Base-by-base conservation (phyloP, 1,140 invertebrate genomes). In the Helicorthomorpha holstii region DNA sequence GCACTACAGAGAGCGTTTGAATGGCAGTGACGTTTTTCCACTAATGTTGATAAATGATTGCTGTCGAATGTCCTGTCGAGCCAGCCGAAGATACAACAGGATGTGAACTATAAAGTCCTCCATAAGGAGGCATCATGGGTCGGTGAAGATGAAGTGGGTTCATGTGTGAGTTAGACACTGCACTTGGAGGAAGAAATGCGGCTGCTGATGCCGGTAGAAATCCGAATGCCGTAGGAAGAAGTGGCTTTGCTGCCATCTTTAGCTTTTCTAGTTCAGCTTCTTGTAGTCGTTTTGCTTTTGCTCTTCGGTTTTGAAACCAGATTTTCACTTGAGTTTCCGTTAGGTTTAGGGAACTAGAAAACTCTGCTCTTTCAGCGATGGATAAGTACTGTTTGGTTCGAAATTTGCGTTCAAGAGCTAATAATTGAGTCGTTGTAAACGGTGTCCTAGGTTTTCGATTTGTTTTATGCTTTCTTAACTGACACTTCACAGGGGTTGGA, bases 281-380 rank as follows among this genome's bases (percentile, higher is more conserved):
- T 65, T 94, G 89, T 7, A 95, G 74, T 23, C 91, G 76, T 66
- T 96, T 96, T 58, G 86, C 85, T 69, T 96, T 95, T 48, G 91
- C 91, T 42, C 91, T 72, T 4, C 91, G 76, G 67, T 96, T 96
- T 79, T 96, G 82, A 66, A 85, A 86, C 93, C 94, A 98, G 53
- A 98, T 98, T 70, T 94, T 93, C 50, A 93, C 88, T 63, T 76
- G 75, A 0, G 94, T 98, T 66, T 98, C 95, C 0, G 93, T 97
- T 0, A 98, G 66, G 56, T 94, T 85, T 2, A 98, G 67, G 3
- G 88, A 93, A 0, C 88, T 86, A 0, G 94, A 93, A 2, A 98
- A 71, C 0, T 88, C 89, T 0, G 93, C 90, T 12, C 95, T 73
- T 46, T 97, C 94, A 1, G 92, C 87, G 57, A 98, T 93, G 59